Evolutionary conservation across 2,888 invertebrate species (phyloP), one percentile per base, ranked within the genome.

Genomic region (Apotomis turbidana): DNA sequence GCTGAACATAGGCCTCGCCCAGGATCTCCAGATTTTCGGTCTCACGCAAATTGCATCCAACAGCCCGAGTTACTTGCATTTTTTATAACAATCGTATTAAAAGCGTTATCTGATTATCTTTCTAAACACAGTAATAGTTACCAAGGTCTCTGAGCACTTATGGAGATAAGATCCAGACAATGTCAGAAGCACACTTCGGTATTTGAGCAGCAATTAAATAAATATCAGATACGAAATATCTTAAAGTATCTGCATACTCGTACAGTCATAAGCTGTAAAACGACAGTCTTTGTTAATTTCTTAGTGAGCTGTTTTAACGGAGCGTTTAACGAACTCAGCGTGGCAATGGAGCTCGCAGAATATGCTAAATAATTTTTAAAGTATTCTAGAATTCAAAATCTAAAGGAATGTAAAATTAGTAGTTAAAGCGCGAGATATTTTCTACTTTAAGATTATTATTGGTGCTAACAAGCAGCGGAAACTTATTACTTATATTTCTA

Each of bases 261-360:
- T n/a, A n/a, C n/a, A n/a, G n/a, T n/a, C n/a, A 70, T 70, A 64
- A 52, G 58, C 58, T 52, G 15, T 5, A 51, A 57, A 44, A 59
- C 27, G 67, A 68, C 52, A 49, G 13, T 55, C 61, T 62, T 38
- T 63, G 61, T 55, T n/a, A 46, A 27, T 68, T 46, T 46, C 46
- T 41, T 9, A 27, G 57, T 57, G 36, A 10, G 36, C 5, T 27
- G 8, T 36, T 9, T 27, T 3, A 36, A 9, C 3, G 8, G 3
- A 9, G 57, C 10, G 27, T 57, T 27, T 57, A 15, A 10, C 5
- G 57, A 10, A 57, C 12, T 10, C 10, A 4, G n/a, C 8, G 4
- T 3, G 13, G 13, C n/a, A 52, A 52, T n/a, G 8, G 6, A 27
- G 2, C 27, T 27, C 27, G 27, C 27, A 27, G 27, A 27, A 27